phyloP scores from a whole-genome alignment of 2,888 invertebrate genomes.

The Cenopis cana region DNA sequence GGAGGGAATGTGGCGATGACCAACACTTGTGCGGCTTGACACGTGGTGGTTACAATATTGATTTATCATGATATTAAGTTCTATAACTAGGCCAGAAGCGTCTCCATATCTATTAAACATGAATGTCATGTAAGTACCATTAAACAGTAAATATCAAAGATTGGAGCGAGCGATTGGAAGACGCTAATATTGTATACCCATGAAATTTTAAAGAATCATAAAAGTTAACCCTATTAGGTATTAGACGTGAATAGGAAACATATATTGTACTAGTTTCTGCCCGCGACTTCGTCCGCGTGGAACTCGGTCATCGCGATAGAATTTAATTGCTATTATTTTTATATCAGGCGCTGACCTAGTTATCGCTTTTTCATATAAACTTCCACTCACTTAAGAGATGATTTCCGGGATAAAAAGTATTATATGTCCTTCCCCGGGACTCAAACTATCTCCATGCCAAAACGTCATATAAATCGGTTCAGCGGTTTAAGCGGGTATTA shows the following conservation, averaged over 20 bases:
- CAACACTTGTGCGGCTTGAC: constrained; percentile 39
- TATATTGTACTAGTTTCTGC: not conserved
- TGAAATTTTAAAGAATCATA: not conserved
- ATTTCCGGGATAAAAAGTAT: too few species aligned
- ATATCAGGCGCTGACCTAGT: too few species aligned
- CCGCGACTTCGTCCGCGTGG: too few species aligned
- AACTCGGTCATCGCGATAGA: too few species aligned
- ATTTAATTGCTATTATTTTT: too few species aligned
- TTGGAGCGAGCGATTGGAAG: not conserved
- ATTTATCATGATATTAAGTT: constrained; percentile 34
- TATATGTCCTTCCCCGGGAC: too few species aligned
- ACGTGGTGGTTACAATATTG: constrained; percentile 34
- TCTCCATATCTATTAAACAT: not conserved
- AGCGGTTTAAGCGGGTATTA: too few species aligned
- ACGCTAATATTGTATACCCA: not conserved
- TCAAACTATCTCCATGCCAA: too few species aligned
- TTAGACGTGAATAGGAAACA: constrained; percentile 4
- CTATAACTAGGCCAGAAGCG: constrained; percentile 24
- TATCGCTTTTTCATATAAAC: too few species aligned
- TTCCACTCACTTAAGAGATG: too few species aligned
- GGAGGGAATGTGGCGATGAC: constrained; percentile 27
- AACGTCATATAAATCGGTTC: too few species aligned
- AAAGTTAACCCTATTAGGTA: not conserved
- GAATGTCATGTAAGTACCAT: not conserved
- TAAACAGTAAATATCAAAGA: not conserved